Evolutionary conservation across 2,113 vertebrate species (phyloP), one percentile per base, ranked within the genome.

Genomic region (Alaudala cheleensis): DNA sequence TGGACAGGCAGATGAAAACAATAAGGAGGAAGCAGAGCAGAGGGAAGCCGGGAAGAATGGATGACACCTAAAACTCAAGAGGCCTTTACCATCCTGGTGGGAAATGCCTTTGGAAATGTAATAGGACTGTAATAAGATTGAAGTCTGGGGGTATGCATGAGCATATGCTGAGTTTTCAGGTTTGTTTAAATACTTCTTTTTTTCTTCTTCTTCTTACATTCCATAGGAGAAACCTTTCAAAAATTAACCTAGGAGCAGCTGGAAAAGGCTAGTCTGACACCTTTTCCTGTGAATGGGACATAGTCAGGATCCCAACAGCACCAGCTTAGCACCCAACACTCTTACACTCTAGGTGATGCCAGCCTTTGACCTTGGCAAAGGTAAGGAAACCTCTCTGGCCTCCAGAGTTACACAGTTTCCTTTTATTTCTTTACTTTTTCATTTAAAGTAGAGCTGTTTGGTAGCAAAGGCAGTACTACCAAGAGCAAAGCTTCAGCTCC

Each of bases 1-100:
- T 90, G 78, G 92, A 74, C 45, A 15, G 20, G 83, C 88, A 78
- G 77, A 93, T 73, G 88, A 89, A 87, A 98, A 89, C 61, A 95
- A 82, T 93, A 81, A 88, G 82, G 64, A 74, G 79, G 44, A 95
- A 92, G 77, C 80, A 49, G 39, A 87, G 73, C 37, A 73, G 56
- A 77, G 85, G 88, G 69, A 69, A 86, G 72, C 16, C 92, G 81
- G 42, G 47, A 86, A 69, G 66, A 74, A 34, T 6, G 11, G 69
- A 39, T 1, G 12, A 10, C 53, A 62, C 33, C 83, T 90, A 83
- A 62, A 84, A 42, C 9, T 25, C 49, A 28, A 72, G 51, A 73
- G 50, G 45, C 31, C 19, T 44, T 26, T 66, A 58, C 34, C 7
- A 5, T 51, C 57, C 78, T 33, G 10, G 22, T 66, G 61, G 88